Base-by-base conservation (phyloP, 2,888 invertebrate species). In the Leptodirus hochenwartii region DNA sequence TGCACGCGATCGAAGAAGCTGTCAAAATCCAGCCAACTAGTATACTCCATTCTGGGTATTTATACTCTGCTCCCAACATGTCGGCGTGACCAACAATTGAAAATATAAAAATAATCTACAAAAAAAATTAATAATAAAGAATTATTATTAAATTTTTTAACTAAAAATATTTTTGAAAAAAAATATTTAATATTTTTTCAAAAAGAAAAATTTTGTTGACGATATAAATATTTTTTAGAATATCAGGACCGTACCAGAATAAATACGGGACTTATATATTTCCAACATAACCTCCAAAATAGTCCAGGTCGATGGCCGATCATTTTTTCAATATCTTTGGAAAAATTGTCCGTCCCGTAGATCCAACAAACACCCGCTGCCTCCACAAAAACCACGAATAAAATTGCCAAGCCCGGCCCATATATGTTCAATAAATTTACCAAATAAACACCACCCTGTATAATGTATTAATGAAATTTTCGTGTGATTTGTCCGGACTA, bases 371-470 rank as follows among this genome's bases (percentile, higher is more conserved):
- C 80, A 0, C 84, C 87, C 1, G 82, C 79, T 0, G 85, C 78
- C 53, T 88, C 88, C 33, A 88, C 80, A 49, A 88, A 87, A 24
- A 88, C 87, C 40, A 88, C 82, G 56, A 87, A 87, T 25, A 88
- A 59, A 36, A 88, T 80, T 15, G 88, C 78, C 44, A 85, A 61
- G 1, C 82, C 81, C 0, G 87, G 85, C 0, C 87, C 85, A 51
- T 84, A 88, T 13, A 79, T 76, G 56, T 85, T 87, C 34, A 88
- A 62, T 41, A 88, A 66, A 46, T 84, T 80, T 15, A 88, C 82
- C 44, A 88, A 63, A 53, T 80, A 81, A 32, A 80, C 78, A 4
- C 88, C 88, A 22, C 87, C 85, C 84, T 87, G 49, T 5, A 35
- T 32, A 6, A 20, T 20, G 15, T 24, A 24, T 10, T n/a, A 6